Percentiles rank a stretch among this genome's conserved stretches.
Conservation (phyloP, 2,113 vertebrate genomes). For the Phrynosoma platyrhinos region DNA sequence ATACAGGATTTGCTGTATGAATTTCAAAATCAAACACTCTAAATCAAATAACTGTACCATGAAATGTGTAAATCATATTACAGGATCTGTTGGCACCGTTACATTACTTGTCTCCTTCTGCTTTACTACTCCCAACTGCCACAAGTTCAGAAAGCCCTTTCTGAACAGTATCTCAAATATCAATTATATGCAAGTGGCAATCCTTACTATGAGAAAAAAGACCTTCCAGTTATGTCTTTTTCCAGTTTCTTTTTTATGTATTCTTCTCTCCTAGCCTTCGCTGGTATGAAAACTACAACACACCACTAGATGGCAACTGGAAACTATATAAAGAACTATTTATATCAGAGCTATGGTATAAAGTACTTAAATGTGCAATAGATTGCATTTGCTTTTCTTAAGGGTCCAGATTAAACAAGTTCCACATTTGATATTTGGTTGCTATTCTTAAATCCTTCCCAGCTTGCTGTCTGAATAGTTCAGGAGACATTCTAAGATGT, state of each 20-base stretch:
- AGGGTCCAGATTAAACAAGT: neutral
- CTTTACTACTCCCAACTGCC: no score
- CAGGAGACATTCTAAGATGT: no score
- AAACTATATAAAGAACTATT: neutral
- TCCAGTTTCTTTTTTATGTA: neutral
- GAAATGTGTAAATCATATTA: no score
- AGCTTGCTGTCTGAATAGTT: no score
- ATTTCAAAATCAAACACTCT: no score
- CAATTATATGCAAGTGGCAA: no score
- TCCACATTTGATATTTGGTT: neutral
- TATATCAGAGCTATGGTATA: neutral
- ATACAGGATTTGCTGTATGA: no score
- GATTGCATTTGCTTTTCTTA: neutral
- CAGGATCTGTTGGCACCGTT: no score
- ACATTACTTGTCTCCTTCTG: no score
- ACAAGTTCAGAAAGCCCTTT: no score
- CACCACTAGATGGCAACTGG: constrained; percentile 34
- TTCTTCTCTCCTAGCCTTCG: neutral
- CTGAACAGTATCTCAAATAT: no score
- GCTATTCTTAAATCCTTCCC: neutral
- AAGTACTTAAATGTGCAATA: neutral
- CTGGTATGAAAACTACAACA: neutral
- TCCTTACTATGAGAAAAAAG: neutral
- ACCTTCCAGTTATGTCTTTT: neutral
- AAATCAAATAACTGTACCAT: no score